Evolutionary conservation across 2,888 invertebrate genomes (phyloP).

Genomic region (Tiphia femorata): DNA sequence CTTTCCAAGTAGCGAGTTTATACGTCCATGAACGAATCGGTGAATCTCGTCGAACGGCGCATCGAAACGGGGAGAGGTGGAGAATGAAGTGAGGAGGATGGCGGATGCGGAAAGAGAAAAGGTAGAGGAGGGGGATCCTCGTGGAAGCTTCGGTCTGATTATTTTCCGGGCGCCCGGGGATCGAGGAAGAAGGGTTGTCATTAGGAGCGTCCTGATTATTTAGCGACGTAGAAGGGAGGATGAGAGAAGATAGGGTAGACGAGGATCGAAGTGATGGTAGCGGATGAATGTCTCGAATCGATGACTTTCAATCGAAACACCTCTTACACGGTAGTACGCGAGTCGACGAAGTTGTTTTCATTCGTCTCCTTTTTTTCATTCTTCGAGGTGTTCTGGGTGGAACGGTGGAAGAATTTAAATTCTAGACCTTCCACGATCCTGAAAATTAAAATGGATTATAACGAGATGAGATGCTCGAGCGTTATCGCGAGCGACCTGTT

Average conservation of each 20-base stretch:
- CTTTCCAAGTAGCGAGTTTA: not conserved
- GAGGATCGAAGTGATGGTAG: too few relatives aligned
- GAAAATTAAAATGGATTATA: too few relatives aligned
- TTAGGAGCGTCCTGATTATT: slow-evolving; percentile 5
- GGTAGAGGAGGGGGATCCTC: not conserved
- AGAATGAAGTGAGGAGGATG: not conserved
- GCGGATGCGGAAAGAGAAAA: not conserved
- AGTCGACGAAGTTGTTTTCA: too few relatives aligned
- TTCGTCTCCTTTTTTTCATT: too few relatives aligned
- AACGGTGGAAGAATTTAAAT: too few relatives aligned
- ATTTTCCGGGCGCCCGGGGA: slow-evolving; percentile 17
- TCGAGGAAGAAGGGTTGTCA: slow-evolving; percentile 1
- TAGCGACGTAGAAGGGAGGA: not conserved
- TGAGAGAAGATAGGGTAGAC: not conserved
- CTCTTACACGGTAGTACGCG: too few relatives aligned
- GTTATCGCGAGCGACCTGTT: too few relatives aligned
- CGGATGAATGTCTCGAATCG: too few relatives aligned
- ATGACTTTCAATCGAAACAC: too few relatives aligned
- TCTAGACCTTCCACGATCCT: too few relatives aligned
- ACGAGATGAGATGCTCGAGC: too few relatives aligned
- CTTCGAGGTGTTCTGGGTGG: too few relatives aligned
- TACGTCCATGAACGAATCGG: not conserved
- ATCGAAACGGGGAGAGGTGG: not conserved
- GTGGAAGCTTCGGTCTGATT: slow-evolving; percentile 18
- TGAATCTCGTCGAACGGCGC: not conserved